Base-by-base conservation (phyloP, 2,888 invertebrate species). In the Lampropteryx suffumata region DNA sequence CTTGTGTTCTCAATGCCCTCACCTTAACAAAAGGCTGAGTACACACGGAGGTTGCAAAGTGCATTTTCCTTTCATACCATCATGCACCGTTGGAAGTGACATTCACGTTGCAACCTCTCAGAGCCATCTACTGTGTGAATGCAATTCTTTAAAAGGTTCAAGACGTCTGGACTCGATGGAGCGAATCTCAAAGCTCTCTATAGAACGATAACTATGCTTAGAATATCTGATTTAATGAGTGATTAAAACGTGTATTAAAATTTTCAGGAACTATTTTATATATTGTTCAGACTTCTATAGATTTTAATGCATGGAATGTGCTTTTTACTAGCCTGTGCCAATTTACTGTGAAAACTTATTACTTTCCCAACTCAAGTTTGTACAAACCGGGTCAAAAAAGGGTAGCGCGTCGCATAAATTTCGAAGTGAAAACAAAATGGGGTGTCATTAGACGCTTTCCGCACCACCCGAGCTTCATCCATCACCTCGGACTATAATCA, bases 1-100 rank as follows among this genome's bases (percentile, higher is more conserved):
- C 36, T 52, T 52, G 47, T 61, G 66, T 73, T 67, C 76, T 73
- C 72, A 65, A 66, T 65, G 69, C 70, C 64, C 68, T 67, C 65
- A 57, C 48, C 30, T 55, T 71, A 79, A 86, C 82, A 85, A 86
- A 82, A 69, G 73, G 61, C 65, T 76, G 80, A 74, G 80, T 74
- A 73, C 69, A 70, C 65, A 65, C 65, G 71, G 76, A 73, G 72
- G 70, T 72, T 65, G 67, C 71, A 62, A 69, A 76, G 71, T 68
- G 64, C 76, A 76, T 77, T 76, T 73, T 73, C 71, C 69, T 75
- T 79, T 79, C 69, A 77, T 67, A 65, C 62, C 66, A n/a, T n/a
- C n/a, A n/a, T n/a, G n/a, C n/a, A 12, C 41, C 71, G 73, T 69
- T 69, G 56, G 77, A 80, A 82, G 81, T 61, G 70, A 71, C 76